Base-by-base conservation (phyloP, 2,888 invertebrate genomes). In the Eupithecia dodoneata region DNA sequence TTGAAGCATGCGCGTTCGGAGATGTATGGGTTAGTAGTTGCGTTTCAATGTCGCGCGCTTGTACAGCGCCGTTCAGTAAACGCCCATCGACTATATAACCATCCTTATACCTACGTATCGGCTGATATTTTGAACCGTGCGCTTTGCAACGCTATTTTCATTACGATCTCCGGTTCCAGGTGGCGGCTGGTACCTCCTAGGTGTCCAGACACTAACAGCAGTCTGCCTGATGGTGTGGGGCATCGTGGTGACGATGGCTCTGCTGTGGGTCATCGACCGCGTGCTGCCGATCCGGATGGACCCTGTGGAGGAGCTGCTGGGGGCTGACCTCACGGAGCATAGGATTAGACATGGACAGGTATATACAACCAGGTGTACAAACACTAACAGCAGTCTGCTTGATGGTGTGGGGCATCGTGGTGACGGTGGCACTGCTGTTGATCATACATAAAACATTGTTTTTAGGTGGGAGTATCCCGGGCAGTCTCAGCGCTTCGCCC, bases 251-350 rank as follows among this genome's bases (percentile, higher is more conserved):
- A 98, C 98, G 0, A 96, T 97, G 85, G 83, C 96, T 0, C 88
- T 99, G 10, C 95, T 99, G 45, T 98, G 97, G 96, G 93, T 97
- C 49, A 97, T 98, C 30, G 97, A 98, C 89, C 96, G 96, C 89
- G 92, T 98, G 30, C 93, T 98, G 84, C 97, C 97, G 0, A 98
- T 99, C 79, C 96, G 99, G 15, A 98, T 99, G 98, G 96, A 97
- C 76, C 96, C 97, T 0, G 97, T 98, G 84, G 97, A 98, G 73
- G 99, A 99, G 91, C 93, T 98, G 70, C 92, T 99, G 15, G 99
- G 99, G 0, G 98, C 99, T 0, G 99, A 99, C 92, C 94, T 98
- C 52, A 97, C 97, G 3, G 99, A 99, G 87, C 99, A 99, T 89
- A 96, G 96, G 81, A 97, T 98, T 69, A 95, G 97, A 71, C 98